Percentiles rank a stretch among this genome's conserved stretches.
These are phyloP conservation scores for Squalus acanthias DNA, from an alignment of 2,797 vertebrate genomes.

Conservation along the genomic window DNA sequence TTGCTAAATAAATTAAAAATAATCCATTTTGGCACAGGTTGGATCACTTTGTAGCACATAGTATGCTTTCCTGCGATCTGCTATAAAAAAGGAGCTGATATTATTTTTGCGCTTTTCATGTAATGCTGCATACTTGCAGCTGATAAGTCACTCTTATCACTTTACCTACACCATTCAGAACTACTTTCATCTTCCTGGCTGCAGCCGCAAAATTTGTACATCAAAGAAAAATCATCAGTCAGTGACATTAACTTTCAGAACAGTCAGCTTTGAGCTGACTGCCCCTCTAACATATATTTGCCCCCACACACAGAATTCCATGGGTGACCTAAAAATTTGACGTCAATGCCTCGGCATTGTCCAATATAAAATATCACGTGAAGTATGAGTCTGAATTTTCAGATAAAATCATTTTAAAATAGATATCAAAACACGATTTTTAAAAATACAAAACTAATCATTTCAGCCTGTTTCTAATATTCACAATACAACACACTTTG, in stretches of 20 bases:
- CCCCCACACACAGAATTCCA: background rate
- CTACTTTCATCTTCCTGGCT: background rate
- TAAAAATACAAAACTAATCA: background rate
- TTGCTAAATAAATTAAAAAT: background rate
- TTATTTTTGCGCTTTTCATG: background rate
- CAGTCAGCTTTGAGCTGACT: no score
- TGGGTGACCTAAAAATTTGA: background rate
- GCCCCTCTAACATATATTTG: background rate
- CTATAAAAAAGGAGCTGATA: no score
- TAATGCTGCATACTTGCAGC: background rate
- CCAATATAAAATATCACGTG: background rate
- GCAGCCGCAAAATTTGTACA: background rate
- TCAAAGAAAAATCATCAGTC: background rate
- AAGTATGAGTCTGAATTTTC: background rate
- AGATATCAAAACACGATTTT: background rate
- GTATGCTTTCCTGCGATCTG: background rate
- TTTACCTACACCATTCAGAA: background rate
- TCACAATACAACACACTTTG: background rate
- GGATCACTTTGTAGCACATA: no score
- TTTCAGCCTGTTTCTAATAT: background rate
- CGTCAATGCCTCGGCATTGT: background rate
- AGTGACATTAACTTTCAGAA: background rate
- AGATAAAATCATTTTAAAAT: background rate
- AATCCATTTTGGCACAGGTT: background rate
- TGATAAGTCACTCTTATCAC: background rate